Conservation (phyloP, 2,888 invertebrate genomes). For the Dendrolimus pini region DNA sequence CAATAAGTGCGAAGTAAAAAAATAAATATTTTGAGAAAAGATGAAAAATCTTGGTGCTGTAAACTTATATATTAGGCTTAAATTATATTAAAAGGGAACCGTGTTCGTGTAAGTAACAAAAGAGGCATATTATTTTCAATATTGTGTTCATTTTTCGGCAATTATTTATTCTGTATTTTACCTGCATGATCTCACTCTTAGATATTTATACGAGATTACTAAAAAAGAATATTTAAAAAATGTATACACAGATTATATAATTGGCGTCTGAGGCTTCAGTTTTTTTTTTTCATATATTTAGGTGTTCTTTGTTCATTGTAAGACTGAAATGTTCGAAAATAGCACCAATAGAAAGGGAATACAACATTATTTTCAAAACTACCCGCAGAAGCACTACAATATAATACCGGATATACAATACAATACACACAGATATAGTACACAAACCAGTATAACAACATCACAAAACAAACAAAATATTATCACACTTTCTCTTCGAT, state of each 20-base stretch:
- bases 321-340: slow-evolving; percentile 62
- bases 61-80: slow-evolving; percentile 77
- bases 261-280: slow-evolving; percentile 74
- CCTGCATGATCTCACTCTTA: slow-evolving; percentile 74
- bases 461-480: slow-evolving; percentile 15
- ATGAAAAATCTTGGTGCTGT: slow-evolving; percentile 76
- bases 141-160: slow-evolving; percentile 74
- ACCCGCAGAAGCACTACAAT: slow-evolving; percentile 56
- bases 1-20: slow-evolving; percentile 73
- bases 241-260: slow-evolving; percentile 66
- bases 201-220: slow-evolving; percentile 75
- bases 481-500: slow-evolving; percentile 11
- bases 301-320: slow-evolving; percentile 58
- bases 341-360: slow-evolving; percentile 57
- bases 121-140: slow-evolving; percentile 71
- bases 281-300: slow-evolving; percentile 54
- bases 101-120: slow-evolving; percentile 72
- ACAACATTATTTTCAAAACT: slow-evolving; percentile 27
- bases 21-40: slow-evolving; percentile 71
- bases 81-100: slow-evolving; percentile 65
- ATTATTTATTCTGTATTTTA: slow-evolving; percentile 70
- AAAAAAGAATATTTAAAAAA: slow-evolving; percentile 51
- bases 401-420: slow-evolving; percentile 28
- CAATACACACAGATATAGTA: slow-evolving; percentile 16
- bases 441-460: slow-evolving; percentile 13